Conservation (phyloP, 92 coral and sea anemone species). For the Palythoa heliodiscus region DNA sequence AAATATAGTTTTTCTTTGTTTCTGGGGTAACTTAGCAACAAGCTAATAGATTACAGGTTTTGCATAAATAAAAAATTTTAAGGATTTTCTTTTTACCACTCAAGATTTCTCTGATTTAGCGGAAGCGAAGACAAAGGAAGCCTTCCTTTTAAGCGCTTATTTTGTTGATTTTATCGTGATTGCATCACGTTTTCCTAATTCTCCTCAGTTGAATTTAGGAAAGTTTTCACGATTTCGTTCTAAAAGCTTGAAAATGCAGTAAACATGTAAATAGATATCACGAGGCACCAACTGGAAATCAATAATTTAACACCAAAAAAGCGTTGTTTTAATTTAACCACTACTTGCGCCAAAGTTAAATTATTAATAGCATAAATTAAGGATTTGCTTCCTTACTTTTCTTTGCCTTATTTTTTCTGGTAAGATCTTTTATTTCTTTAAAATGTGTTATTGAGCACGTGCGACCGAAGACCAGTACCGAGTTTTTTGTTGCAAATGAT, state of each 20-base stretch:
- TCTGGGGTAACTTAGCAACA: slow-evolving; percentile 30
- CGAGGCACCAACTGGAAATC: slow-evolving; percentile 23
- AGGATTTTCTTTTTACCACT: not conserved
- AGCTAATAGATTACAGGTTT: slow-evolving; percentile 6
- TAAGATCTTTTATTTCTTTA: not conserved
- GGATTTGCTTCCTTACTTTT: slow-evolving; percentile 9
- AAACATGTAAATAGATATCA: slow-evolving; percentile 18
- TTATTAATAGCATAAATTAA: slow-evolving; percentile 24
- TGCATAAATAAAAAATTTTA: not conserved
- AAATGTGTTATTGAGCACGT: not conserved
- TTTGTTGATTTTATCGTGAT: not conserved
- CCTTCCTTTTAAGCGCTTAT: not conserved
- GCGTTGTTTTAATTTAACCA: slow-evolving; percentile 45
- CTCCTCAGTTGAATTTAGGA: not conserved
- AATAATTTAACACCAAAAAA: slow-evolving; percentile 35
- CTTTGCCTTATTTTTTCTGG: not conserved
- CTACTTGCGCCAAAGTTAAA: slow-evolving; percentile 12
- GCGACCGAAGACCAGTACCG: no score
- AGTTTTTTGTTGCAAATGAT: not conserved
- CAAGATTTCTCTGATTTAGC: not conserved
- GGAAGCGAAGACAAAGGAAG: slow-evolving; percentile 10
- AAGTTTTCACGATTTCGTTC: not conserved
- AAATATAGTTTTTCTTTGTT: not conserved
- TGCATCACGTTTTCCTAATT: not conserved
- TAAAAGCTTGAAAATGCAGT: not conserved